Evolutionary conservation across 2,113 vertebrate species (phyloP).

Genomic region (Mobula hypostoma): DNA sequence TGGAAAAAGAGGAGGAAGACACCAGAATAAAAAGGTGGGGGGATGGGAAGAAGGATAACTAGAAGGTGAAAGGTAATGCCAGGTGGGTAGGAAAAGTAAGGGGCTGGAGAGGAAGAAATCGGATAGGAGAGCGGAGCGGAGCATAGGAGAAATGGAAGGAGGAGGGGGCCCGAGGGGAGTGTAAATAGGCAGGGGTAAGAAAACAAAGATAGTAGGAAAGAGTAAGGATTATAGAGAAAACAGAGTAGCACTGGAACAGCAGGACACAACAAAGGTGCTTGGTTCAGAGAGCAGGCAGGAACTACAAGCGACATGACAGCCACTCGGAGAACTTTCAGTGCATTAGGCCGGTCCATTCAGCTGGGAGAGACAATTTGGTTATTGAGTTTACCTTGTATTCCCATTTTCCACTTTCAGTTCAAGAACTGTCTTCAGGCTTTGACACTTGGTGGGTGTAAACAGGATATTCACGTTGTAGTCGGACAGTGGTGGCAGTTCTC

Average conservation of each 20-base stretch:
- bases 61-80: no score
- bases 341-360: not conserved
- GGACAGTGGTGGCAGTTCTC: slow-evolving; percentile 61
- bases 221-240: not conserved
- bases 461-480: slow-evolving; percentile 57
- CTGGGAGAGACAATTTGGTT: not conserved
- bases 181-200: no score
- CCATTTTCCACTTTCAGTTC: slow-evolving; percentile 74
- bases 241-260: not conserved
- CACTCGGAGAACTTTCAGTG: not conserved
- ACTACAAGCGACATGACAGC: not conserved
- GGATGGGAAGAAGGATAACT: no score
- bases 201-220: not conserved
- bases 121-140: no score
- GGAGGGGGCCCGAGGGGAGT: no score
- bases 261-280: not conserved
- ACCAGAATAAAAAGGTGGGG: no score
- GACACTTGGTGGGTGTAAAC: slow-evolving; percentile 60
- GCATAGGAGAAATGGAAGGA: no score
- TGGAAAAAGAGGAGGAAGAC: no score
- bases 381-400: slow-evolving; percentile 60
- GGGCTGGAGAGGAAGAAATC: no score
- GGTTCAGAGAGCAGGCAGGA: not conserved
- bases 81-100: no score
- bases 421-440: slow-evolving; percentile 65